Evolutionary conservation across 2,888 invertebrate species (phyloP), one percentile per base, ranked within the genome.

Genomic region (Candidula unifasciata): DNA sequence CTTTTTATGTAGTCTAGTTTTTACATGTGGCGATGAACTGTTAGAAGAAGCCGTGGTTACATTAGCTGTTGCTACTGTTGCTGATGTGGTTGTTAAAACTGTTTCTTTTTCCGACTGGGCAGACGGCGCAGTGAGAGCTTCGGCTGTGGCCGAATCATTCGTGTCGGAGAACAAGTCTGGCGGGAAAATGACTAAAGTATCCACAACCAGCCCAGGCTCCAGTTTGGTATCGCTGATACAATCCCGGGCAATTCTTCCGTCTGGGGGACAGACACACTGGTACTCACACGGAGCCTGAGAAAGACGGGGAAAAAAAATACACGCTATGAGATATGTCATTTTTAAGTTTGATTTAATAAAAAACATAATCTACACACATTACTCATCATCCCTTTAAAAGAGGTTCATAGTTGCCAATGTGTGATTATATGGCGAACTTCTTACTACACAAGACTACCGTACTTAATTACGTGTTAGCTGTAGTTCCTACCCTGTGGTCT

Each of bases 221-320:
- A 54, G 6, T 6, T 33, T 54, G 33, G 21, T 57, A 57, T 10
- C n/a, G 54, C 64, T 44, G 10, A 27, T 44, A 69, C 84, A 84
- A 30, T 84, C 80, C 6, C 84, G 79, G 16, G 57, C 66, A 16
- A 35, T 37, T n/a, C 78, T 35, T 2, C 79, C 79, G 44, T 84
- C 80, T 8, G 80, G 79, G 16, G 84, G 84, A 73, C 84, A 84
- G 21, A 84, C 33, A 27, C 84, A 84, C n/a, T 79, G 73, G 66
- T 84, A 84, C 52, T 84, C 84, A 30, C 84, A 84, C 0, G 83
- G 83, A n/a, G 57, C 78, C 83, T 83, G 71, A 21, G 30, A 69
- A 35, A 10, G n/a, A n/a, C n/a, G n/a, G n/a, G n/a, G 30, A 35
- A 60, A 21, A 68, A 2, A 82, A 24, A 74, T 30, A 21, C 35